Base-by-base conservation (phyloP, 1,140 invertebrate species). In the Solen grandis region DNA sequence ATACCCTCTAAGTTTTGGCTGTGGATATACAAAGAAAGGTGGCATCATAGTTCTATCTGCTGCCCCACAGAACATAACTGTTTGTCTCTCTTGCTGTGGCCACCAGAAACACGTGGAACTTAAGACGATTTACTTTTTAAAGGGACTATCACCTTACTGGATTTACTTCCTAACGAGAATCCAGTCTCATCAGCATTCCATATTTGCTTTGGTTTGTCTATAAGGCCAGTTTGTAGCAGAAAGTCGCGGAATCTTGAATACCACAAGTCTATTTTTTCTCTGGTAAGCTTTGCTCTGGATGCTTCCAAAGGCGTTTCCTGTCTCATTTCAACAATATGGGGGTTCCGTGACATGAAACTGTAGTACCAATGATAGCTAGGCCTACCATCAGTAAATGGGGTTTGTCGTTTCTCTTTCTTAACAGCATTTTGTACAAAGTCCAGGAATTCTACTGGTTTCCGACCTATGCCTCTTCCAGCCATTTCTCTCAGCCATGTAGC, bases 401-500 rank as follows among this genome's bases (percentile, higher is more conserved):
- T 35, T 59, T 59, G 22, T 54, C 69, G 19, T 5, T 74, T 81
- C 50, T 80, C 76, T 72, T 79, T 69, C 19, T 54, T 68, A 2
- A 80, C 50, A 55, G 78, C 52, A 16, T 55, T 41, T 29, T 83
- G 63, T 19, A 81, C 69, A 65, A 79, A 80, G 33, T 79, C 63
- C 22, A 79, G 60, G 63, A 83, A 74, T 52, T 83, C 82, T 13
- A 19, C 14, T 54, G 69, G 60, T 63, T 57, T 73, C 22, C 79
- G 59, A 14, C 82, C 82, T 76, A 83, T 83, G 33, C 82, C 76
- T 25, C 82, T 36, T 19, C 62, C n/a, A 29, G 68, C 82, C 82
- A 83, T 83, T 75, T 80, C 82, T 27, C 29, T 36, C n/a, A 79
- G 52, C 60, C 55, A 83, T n/a, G 31, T 33, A 16, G 76, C 60